phyloP scores from a whole-genome alignment of 2,113 vertebrate genomes.

The Maccullochella peelii region DNA sequence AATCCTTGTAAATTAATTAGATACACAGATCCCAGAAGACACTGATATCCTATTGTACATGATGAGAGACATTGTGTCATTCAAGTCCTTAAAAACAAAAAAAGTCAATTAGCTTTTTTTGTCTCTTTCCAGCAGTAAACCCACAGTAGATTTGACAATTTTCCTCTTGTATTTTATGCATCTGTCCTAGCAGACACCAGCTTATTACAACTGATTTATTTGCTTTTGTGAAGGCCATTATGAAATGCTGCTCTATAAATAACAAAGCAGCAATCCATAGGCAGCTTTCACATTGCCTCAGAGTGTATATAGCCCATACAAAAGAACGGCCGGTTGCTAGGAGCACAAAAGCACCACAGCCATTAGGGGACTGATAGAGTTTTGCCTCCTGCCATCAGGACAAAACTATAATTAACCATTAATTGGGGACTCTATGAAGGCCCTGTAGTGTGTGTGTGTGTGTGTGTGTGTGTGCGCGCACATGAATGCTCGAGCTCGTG shows the following conservation, averaged over 20 bases:
- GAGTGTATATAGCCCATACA: slow-evolving; percentile 84
- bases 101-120: slow-evolving; percentile 40
- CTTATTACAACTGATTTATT: slow-evolving; percentile 90
- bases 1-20: background rate
- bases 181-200: slow-evolving; percentile 81
- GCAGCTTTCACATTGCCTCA: slow-evolving; percentile 85
- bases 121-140: slow-evolving; percentile 63
- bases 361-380: slow-evolving; percentile 90
- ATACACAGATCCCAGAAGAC: background rate
- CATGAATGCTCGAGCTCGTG: background rate
- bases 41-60: background rate
- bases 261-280: slow-evolving; percentile 89
- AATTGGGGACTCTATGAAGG: slow-evolving; percentile 91
- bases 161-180: slow-evolving; percentile 81
- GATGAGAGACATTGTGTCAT: background rate
- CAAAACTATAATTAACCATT: slow-evolving; percentile 95
- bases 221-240: slow-evolving; percentile 86
- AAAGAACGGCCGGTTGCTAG: slow-evolving; percentile 89
- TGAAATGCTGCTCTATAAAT: slow-evolving; percentile 87
- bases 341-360: slow-evolving; percentile 89
- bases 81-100: slow-evolving; percentile 3
- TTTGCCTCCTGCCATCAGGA: slow-evolving; percentile 91
- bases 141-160: slow-evolving; percentile 74
- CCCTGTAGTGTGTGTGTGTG: slow-evolving; percentile 65
- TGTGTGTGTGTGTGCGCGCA: slow-evolving; percentile 43